These are phyloP conservation scores for Neostethus bicornis DNA, from an alignment of 2,797 vertebrate genomes.

Conservation along the genomic window DNA sequence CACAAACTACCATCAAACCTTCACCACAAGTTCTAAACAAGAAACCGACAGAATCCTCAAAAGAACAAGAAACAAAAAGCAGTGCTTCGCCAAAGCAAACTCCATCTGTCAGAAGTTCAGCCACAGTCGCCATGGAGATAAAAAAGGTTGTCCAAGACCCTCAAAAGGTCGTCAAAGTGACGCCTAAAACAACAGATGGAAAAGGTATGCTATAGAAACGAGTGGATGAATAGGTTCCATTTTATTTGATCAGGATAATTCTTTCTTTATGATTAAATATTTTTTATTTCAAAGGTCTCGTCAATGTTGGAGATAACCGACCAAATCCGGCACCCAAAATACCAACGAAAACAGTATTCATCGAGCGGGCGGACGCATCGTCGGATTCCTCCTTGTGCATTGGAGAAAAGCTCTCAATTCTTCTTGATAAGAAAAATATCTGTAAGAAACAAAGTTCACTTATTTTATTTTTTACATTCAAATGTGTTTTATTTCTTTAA, in stretches of 20 bases:
- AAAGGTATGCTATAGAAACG: not conserved
- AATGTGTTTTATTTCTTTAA: not conserved
- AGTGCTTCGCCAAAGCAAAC: not conserved
- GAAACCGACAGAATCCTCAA: not conserved
- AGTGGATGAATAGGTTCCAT: not conserved
- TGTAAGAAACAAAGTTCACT: slow-evolving; percentile 21
- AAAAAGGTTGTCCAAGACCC: too few species aligned
- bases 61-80: not conserved
- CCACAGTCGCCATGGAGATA: not conserved
- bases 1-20: not conserved
- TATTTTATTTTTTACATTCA: not conserved
- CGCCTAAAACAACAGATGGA: not conserved
- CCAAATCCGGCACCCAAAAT: not conserved
- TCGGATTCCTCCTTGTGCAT: not conserved
- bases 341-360: too few species aligned
- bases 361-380: too few species aligned
- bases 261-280: too few species aligned
- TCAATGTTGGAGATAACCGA: not conserved
- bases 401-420: slow-evolving; percentile 14
- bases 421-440: not conserved
- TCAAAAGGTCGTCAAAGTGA: not conserved
- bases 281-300: not conserved
- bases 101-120: not conserved
- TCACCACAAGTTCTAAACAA: not conserved
- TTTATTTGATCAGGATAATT: too few species aligned